These are phyloP conservation scores for Drosophila percnosoma DNA, from an alignment of 2,888 invertebrate genomes.

Conservation along the genomic window DNA sequence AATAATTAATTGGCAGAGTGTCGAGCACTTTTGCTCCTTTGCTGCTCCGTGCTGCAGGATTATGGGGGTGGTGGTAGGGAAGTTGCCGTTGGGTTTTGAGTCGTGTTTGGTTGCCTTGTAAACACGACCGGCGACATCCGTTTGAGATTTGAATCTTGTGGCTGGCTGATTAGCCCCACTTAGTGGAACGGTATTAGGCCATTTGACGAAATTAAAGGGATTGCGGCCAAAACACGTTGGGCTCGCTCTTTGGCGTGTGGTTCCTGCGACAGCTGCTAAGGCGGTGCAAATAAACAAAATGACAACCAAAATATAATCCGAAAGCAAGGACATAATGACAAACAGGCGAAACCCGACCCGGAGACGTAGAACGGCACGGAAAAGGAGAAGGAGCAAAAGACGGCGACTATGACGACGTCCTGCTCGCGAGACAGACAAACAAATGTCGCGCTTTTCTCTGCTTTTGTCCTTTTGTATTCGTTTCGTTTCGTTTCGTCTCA, in stretches of 20 bases:
- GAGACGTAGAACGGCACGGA: background rate
- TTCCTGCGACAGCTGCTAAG: slow-evolving; percentile 68
- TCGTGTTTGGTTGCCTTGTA: slow-evolving; percentile 40
- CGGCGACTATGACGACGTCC: slow-evolving; percentile 8
- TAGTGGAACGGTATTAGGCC: slow-evolving; percentile 77
- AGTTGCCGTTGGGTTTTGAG: background rate
- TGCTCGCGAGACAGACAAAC: slow-evolving; percentile 61
- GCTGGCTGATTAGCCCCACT: slow-evolving; percentile 76
- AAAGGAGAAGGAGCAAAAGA: background rate
- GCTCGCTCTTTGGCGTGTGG: slow-evolving; percentile 11
- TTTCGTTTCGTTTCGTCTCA: slow-evolving; percentile 4
- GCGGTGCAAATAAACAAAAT: slow-evolving; percentile 73
- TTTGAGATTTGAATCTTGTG: slow-evolving; percentile 74
- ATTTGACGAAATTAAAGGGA: slow-evolving; percentile 76
- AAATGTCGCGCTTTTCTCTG: slow-evolving; percentile 53
- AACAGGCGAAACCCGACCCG: slow-evolving; percentile 52
- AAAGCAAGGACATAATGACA: slow-evolving; percentile 76
- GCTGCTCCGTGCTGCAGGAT: background rate
- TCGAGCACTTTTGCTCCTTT: background rate
- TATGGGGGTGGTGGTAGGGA: background rate
- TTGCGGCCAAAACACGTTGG: slow-evolving; percentile 32
- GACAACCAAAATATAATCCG: slow-evolving; percentile 75
- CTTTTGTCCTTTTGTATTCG: slow-evolving; percentile 38
- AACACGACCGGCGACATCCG: slow-evolving; percentile 70
- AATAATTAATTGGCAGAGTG: slow-evolving; percentile 59